Base-by-base conservation (phyloP, 2,888 invertebrate species). In the Neria commutata region DNA sequence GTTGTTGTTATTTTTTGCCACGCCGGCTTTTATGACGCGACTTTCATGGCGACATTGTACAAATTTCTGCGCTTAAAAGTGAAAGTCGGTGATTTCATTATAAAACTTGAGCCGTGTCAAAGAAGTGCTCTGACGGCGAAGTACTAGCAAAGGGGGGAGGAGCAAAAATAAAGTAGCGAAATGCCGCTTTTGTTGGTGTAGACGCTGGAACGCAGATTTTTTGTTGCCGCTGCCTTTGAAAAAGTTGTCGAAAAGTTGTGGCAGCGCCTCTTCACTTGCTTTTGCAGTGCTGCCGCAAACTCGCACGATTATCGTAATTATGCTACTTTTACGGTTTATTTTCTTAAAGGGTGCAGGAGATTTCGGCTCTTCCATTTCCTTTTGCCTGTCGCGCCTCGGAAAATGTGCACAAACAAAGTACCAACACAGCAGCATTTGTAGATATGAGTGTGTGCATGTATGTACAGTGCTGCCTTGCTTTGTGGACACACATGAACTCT, bases 281-380 rank as follows among this genome's bases (percentile, higher is more conserved):
- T n/a, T n/a, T n/a, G n/a, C 37, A 37, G 14, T 37, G 37, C 37
- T 14, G 37, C 37, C 8, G 54, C 59, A 69, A 71, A 67, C 69
- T 68, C 72, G 69, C 70, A 68, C 73, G 73, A 73, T 74, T 73
- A 73, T 74, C 72, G 74, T 72, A 73, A 73, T 74, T 73, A 73
- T 73, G 74, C 73, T 69, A 63, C 61, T 67, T 64, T 60, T 65
- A 33, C 21, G 33, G 17, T 50, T 50, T 50, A 37, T 37, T 50
- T 50, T 52, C 42, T n/a, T 11, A 37, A 37, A 47, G 48, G 40
- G 42, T 54, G 19, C 29, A 33, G 3, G 40, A 21, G 21, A 19
- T 40, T 54, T 45, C 29, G 8, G 24, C 42, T 45, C 14, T 53
- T 51, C 10, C 2, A 5, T 49, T 11, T 49, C 48, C 23, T 55